Evolutionary conservation across 2,888 invertebrate species (phyloP).

Genomic region (Ctenicera cuprea): DNA sequence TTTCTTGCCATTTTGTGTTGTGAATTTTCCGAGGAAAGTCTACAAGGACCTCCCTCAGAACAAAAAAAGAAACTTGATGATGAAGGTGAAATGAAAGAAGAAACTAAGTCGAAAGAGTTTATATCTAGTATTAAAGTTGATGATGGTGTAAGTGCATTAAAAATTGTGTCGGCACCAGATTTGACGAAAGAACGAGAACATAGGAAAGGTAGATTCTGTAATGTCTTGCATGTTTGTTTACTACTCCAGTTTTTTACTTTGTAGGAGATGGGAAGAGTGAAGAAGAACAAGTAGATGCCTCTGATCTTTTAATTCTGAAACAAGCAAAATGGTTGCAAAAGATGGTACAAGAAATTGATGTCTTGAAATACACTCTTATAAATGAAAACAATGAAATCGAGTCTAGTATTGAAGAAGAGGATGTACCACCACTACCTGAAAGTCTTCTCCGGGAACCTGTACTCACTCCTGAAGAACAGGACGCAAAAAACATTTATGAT

Average conservation of each 20-base stretch:
- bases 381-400: constrained; percentile 60
- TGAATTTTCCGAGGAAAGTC: constrained; percentile 65
- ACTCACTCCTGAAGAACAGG: constrained; percentile 79
- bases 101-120: constrained; percentile 64
- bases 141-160: constrained; percentile 65
- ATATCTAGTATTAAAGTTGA: constrained; percentile 65
- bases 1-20: constrained; percentile 64
- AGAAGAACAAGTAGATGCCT: constrained; percentile 61
- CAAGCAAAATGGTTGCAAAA: constrained; percentile 71
- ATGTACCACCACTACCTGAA: constrained; percentile 74
- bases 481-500: constrained; percentile 86
- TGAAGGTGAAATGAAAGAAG: constrained; percentile 61
- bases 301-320: constrained; percentile 67
- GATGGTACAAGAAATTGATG: constrained; percentile 71
- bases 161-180: constrained; percentile 70
- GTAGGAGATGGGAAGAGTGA: constrained; percentile 29
- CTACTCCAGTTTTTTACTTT: too few species aligned
- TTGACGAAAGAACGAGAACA: constrained; percentile 69
- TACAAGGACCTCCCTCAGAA: constrained; percentile 58
- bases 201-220: constrained; percentile 62
- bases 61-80: constrained; percentile 47
- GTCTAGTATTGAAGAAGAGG: constrained; percentile 72
- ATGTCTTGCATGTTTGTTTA: too few species aligned
- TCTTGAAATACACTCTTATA: constrained; percentile 68
- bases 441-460: constrained; percentile 71